Evolutionary conservation across 2,888 invertebrate genomes (phyloP), one percentile per base, ranked within the genome.

Genomic region (Chydorus sphaericus): DNA sequence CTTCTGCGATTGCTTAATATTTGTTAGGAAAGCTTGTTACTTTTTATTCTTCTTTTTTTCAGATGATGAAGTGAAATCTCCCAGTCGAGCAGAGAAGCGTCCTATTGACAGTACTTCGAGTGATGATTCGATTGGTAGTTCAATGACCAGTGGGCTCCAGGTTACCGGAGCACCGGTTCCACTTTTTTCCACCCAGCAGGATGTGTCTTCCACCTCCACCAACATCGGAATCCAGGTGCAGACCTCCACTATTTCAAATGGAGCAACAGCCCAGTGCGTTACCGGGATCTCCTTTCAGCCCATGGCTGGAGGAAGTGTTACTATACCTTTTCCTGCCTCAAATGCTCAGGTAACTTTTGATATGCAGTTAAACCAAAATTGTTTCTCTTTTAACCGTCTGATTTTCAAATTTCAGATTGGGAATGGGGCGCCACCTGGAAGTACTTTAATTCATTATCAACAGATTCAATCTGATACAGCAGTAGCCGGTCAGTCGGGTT

Each of bases 221-320:
- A 54, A 59, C 31, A 51, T 52, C 23, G 67, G 66, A 33, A 64
- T 66, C 38, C 66, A 67, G 58, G 64, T 66, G 55, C 67, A 65
- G 50, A 56, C 29, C 16, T 20, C 56, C 58, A 59, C 67, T n/a
- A 53, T 54, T 8, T 59, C 57, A n/a, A 29, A 48, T 23, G 56
- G 56, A 11, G 33, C 26, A 10, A 44, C 26, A 18, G 33, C 38
- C 33, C 50, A 49, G 28, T 29, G 31, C 51, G 59, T 65, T 51
- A 60, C 65, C 33, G 65, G 64, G n/a, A 59, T 67, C 53, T 67
- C 67, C 53, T 57, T 66, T 56, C 54, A 38, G 16, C 29, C 20
- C 28, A 20, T 39, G 14, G 16, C 26, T 8, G 20, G 37, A 20
- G 28, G 62, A 65, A 18, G 59, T 44, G 30, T 31, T 23, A 16